These are phyloP conservation scores for Nasonovia ribisnigri DNA, from an alignment of 2,888 invertebrate genomes.

Conservation along the genomic window DNA sequence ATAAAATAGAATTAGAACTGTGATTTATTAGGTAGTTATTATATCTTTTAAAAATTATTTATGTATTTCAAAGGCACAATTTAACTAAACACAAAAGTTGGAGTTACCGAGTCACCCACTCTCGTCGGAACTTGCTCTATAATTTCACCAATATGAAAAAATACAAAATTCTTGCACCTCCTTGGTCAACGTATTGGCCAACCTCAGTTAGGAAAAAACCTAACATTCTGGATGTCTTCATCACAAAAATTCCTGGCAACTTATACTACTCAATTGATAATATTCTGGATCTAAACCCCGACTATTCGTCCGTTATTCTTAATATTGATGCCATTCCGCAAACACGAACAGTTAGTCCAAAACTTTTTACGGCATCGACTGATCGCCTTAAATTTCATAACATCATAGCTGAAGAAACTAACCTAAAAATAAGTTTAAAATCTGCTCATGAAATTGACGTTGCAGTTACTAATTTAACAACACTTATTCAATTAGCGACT, in stretches of 20 bases:
- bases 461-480: neutral
- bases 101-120: no score
- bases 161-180: neutral
- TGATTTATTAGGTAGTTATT: neutral
- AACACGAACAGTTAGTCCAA: neutral
- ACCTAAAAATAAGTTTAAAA: conserved; percentile 12
- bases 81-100: no score
- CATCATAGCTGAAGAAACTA: neutral
- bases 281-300: neutral
- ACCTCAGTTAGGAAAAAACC: conserved; percentile 21
- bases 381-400: conserved; percentile 20
- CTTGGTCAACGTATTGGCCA: conserved; percentile 15
- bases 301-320: neutral
- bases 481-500: conserved; percentile 14
- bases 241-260: conserved; percentile 16
- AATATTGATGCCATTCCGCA: neutral
- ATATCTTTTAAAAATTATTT: neutral
- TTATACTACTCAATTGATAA: neutral
- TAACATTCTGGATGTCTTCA: neutral
- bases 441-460: neutral
- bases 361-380: neutral
- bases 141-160: no score
- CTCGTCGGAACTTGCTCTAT: no score
- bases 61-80: no score
- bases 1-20: neutral